Base-by-base conservation (phyloP, 2,888 invertebrate species). In the Eristalinus sepulchralis region DNA sequence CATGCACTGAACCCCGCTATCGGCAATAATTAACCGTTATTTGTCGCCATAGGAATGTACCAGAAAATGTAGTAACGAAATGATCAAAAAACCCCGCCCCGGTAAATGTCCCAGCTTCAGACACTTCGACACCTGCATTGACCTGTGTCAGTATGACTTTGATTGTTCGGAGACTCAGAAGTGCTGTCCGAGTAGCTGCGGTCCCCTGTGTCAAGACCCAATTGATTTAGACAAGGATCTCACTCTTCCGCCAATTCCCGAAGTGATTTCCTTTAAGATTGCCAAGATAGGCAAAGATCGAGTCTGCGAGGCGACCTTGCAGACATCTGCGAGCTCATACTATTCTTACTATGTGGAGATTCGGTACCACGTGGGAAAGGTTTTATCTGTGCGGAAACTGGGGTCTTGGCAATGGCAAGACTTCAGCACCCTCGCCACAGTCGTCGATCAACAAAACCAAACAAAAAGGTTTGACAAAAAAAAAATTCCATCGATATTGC, bases 91-190 rank as follows among this genome's bases (percentile, higher is more conserved):
- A 0, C 90, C 90, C 20, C 88, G 92, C 33, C 89, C 89, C 5
- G 92, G 92, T 36, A 90, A 89, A 64, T 92, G 92, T 77, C 92
- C 92, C 1, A 89, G 84, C 75, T 88, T 36, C 79, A 89, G 70
- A 86, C 89, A 68, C 71, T 90, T 59, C 89, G 89, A 66, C 83
- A 88, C 34, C 5, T 92, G 92, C 57, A 89, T 92, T 20, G 91
- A 92, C 86, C 90, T 90, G 71, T 92, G 92, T 36, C 89, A 89
- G 60, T 90, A 90, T 20, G 96, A 96, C 90, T 94, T 94, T 0
- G 95, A 96, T 89, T 96, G 96, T 90, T 94, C 95, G 10, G 95
- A 95, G 85, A 94, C 94, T 1, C 94, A 95, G 81, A 94, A 96
- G 88, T 96, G 96, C 91, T 96, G 96, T 89, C 92, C 92, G 31